Evolutionary conservation across 2,888 invertebrate species (phyloP), one percentile per base, ranked within the genome.

Genomic region (Torymus tubicola): DNA sequence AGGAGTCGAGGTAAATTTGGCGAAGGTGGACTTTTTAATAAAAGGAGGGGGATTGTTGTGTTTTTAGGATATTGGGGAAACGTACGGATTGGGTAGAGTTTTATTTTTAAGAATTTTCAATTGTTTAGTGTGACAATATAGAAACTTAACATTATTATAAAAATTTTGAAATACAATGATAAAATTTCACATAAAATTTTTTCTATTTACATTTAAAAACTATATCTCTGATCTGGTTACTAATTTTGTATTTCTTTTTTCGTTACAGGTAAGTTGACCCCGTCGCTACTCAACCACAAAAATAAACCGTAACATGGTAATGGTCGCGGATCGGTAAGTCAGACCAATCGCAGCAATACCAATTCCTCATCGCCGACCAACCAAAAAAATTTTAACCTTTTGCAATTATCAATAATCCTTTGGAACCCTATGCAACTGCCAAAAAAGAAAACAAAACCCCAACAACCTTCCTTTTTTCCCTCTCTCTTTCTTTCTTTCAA

Each of bases 251-350:
- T 63, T 14, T 67, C 10, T 63, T 67, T 68, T 16, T 72, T 73
- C n/a, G 68, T 79, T 79, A 0, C 63, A 79, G 78, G 78, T 79
- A 79, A 79, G 78, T 79, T 57, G 42, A n/a, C 4, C 4, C 42
- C 4, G 31, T 16, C n/a, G 57, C 24, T 2, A 10, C 50, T n/a
- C 10, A 53, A 61, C 52, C 10, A 16, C 18, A 42, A 67, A 58
- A 53, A 14, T 68, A 67, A 11, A 31, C 42, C 42, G 8, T 65
- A 78, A 2, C n/a, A 52, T 52, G 21, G 14, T 16, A 50, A 72
- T 73, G 12, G 24, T n/a, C 10, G 16, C n/a, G 61, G 11, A 55
- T 50, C 60, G 78, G 67, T 70, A 53, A 71, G 70, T 24, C 18
- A 53, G 16, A 57, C 50, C 24, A 21, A 18, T 61, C n/a, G 3